phyloP scores from a whole-genome alignment of 2,113 vertebrate species.

The Syngnathus scovelli region DNA sequence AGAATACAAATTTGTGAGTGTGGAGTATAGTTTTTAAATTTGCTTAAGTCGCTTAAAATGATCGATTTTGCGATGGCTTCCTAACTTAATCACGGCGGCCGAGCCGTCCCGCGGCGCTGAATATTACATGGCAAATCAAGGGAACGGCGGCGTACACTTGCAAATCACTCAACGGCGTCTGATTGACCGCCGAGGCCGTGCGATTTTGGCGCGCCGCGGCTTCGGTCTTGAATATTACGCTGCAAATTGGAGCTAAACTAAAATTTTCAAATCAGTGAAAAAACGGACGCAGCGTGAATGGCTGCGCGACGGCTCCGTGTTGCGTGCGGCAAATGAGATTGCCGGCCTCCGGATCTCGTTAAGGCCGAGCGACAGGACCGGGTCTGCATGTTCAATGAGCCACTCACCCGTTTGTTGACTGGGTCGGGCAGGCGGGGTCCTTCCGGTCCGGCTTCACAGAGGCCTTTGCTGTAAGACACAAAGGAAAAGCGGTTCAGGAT shows the following conservation, averaged over 20 bases:
- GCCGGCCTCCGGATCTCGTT: slow-evolving; percentile 69
- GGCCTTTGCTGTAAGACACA: slow-evolving; percentile 1
- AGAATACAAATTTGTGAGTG: too few species aligned
- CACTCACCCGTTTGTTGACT: slow-evolving; percentile 48
- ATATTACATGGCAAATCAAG: too few species aligned
- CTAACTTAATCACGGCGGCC: too few species aligned
- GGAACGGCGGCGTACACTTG: too few species aligned
- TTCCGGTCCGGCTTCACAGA: slow-evolving; percentile 14
- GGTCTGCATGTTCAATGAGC: slow-evolving; percentile 65
- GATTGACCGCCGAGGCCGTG: slow-evolving; percentile 39
- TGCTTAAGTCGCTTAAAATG: too few species aligned
- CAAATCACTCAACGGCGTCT: not conserved
- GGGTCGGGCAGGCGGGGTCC: not conserved
- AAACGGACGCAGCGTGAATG: not conserved
- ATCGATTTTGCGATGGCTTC: too few species aligned
- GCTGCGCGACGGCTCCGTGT: not conserved
- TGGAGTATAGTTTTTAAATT: not conserved
- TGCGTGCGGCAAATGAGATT: slow-evolving; percentile 61
- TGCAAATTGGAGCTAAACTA: slow-evolving; percentile 35
- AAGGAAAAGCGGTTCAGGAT: not conserved
- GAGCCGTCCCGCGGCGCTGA: too few species aligned
- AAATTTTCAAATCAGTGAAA: not conserved
- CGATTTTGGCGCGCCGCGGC: slow-evolving; percentile 45
- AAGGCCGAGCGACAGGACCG: slow-evolving; percentile 64
- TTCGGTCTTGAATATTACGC: not conserved